Conservation (phyloP, 1,140 invertebrate species). For the Nebria ingens region DNA sequence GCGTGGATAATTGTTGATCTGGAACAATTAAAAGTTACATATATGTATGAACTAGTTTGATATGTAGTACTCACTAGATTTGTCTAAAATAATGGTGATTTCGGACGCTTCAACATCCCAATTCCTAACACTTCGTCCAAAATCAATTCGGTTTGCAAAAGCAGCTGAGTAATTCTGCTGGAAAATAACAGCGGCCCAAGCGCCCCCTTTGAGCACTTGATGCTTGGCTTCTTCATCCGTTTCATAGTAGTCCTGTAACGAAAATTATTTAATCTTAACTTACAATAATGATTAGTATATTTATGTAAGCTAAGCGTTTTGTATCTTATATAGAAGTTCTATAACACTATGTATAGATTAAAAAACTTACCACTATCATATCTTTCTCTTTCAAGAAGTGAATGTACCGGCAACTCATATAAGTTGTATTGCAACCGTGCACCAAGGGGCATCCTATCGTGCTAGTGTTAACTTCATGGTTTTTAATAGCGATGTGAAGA, state of each 20-base stretch:
- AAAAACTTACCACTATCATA: slow-evolving; percentile 40
- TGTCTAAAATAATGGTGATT: slow-evolving; percentile 77
- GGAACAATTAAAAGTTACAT: background rate
- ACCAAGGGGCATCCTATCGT: slow-evolving; percentile 35
- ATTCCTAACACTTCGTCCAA: slow-evolving; percentile 55
- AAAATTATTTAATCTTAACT: slow-evolving; percentile 2
- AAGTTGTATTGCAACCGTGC: slow-evolving; percentile 52
- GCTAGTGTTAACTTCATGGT: slow-evolving; percentile 60
- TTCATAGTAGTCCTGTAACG: slow-evolving; percentile 54
- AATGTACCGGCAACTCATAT: slow-evolving; percentile 66
- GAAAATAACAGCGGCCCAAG: slow-evolving; percentile 81
- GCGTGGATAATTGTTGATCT: background rate
- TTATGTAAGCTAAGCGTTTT: too few species aligned
- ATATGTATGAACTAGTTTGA: slow-evolving; percentile 7
- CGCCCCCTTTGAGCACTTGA: slow-evolving; percentile 60
- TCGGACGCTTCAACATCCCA: slow-evolving; percentile 72
- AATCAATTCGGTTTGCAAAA: slow-evolving; percentile 55
- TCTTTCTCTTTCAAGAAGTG: slow-evolving; percentile 50
- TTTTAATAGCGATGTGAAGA: slow-evolving; percentile 76
- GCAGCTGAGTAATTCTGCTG: slow-evolving; percentile 77
- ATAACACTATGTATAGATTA: slow-evolving; percentile 3
- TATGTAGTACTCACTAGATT: slow-evolving; percentile 60
- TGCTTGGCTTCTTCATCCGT: slow-evolving; percentile 53
- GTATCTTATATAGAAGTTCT: too few species aligned
- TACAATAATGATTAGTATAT: slow-evolving; percentile 7